phyloP scores from a whole-genome alignment of 2,888 invertebrate genomes.

The Xiphydria camelus region DNA sequence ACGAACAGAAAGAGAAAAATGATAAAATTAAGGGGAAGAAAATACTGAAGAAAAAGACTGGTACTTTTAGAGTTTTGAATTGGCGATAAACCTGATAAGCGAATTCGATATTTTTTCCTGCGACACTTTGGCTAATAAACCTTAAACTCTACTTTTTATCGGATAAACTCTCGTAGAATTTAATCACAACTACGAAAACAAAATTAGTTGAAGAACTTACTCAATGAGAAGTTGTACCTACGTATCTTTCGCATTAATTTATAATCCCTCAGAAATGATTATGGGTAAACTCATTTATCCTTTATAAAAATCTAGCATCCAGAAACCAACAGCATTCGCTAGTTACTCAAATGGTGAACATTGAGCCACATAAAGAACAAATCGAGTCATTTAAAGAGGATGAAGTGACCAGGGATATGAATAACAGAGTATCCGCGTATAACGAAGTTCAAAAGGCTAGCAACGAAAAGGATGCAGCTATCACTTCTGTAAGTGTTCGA shows the following conservation, averaged over 20 bases:
- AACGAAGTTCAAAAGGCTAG: constrained; percentile 11
- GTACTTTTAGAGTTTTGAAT: too few relatives aligned
- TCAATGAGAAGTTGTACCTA: neutral
- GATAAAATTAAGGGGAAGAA: constrained; percentile 35
- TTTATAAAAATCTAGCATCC: constrained; percentile 8
- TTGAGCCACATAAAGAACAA: too few relatives aligned
- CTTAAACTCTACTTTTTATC: too few relatives aligned
- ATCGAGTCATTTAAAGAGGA: constrained; percentile 11
- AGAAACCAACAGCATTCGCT: constrained; percentile 22
- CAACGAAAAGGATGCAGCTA: constrained; percentile 32
- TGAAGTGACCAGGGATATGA: constrained; percentile 25
- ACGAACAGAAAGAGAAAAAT: constrained; percentile 34
- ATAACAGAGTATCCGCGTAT: constrained; percentile 12
- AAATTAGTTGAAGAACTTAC: too few relatives aligned
- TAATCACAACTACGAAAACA: too few relatives aligned
- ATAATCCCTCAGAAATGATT: too few relatives aligned
- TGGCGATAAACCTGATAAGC: too few relatives aligned
- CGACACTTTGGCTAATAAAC: too few relatives aligned
- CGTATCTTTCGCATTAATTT: too few relatives aligned
- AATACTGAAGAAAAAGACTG: constrained; percentile 27
- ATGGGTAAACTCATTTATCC: neutral
- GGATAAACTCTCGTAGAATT: too few relatives aligned
- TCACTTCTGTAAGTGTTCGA: constrained; percentile 33
- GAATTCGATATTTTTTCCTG: too few relatives aligned
- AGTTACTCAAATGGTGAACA: constrained; percentile 18